Percentiles rank a stretch among this genome's conserved stretches.
These are phyloP conservation scores for Halisarca cf. caerulea DNA, from an alignment of 37 sponge, comb jelly and placozoan genomes.

Conservation along the genomic window DNA sequence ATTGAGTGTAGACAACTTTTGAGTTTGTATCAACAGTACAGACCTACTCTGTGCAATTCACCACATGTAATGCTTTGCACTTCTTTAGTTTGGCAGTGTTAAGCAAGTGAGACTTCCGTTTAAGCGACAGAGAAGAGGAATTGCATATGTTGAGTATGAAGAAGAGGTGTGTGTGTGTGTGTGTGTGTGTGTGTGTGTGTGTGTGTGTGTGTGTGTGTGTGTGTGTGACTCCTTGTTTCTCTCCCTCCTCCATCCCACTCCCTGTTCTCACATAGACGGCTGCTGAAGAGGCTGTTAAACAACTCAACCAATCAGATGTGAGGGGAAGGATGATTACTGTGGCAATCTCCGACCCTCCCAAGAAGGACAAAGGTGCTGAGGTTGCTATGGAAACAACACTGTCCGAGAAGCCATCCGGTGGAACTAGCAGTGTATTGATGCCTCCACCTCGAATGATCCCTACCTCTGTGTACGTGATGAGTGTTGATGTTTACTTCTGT, in stretches of 20 bases:
- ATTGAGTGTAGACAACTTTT: too few relatives aligned
- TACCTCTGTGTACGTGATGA: neutral
- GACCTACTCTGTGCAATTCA: too few relatives aligned
- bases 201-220: neutral
- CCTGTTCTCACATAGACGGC: constrained; percentile 39
- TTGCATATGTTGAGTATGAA: constrained; percentile 71
- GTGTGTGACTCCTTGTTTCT: neutral
- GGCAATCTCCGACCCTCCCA: constrained; percentile 78
- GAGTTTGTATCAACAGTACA: too few relatives aligned
- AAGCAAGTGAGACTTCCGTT: neutral
- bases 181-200: neutral
- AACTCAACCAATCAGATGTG: constrained; percentile 43
- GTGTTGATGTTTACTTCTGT: neutral
- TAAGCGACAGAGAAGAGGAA: constrained; percentile 66
- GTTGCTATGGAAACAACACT: constrained; percentile 31
- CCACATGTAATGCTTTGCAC: too few relatives aligned
- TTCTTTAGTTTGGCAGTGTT: neutral
- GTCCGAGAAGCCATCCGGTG: too few relatives aligned
- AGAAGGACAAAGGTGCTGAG: neutral
- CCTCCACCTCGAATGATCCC: neutral
- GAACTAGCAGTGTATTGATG: neutral
- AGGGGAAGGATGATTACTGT: constrained; percentile 52
- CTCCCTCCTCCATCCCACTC: neutral
- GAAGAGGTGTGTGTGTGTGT: constrained; percentile 45
- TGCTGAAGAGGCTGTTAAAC: constrained; percentile 53